These are phyloP conservation scores for Rhagoletis pomonella DNA, from an alignment of 1,140 invertebrate species.

Conservation along the genomic window DNA sequence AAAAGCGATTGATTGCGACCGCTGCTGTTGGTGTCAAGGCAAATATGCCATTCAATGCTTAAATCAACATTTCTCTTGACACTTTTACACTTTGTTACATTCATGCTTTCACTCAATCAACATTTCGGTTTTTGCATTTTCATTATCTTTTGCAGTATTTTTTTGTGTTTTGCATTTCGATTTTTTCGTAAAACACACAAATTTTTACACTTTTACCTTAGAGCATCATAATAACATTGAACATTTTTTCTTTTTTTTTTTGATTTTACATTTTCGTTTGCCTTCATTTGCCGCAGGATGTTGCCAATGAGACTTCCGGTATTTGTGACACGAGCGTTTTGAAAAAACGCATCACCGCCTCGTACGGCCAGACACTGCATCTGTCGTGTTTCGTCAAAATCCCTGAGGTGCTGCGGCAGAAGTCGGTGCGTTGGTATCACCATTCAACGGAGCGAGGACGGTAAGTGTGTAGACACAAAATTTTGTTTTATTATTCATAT, in stretches of 20 bases:
- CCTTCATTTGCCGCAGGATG: constrained; percentile 78
- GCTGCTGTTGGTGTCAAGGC: constrained; percentile 33
- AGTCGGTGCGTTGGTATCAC: constrained; percentile 82
- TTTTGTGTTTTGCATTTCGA: background rate
- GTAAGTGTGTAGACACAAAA: constrained; percentile 63
- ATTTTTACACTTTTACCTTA: background rate
- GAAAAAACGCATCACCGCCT: constrained; percentile 81
- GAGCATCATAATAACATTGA: constrained; percentile 34
- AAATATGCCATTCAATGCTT: constrained; percentile 46
- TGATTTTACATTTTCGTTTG: constrained; percentile 53
- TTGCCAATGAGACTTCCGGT: constrained; percentile 82
- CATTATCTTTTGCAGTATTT: background rate
- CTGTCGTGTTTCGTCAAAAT: constrained; percentile 83
- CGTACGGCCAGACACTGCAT: constrained; percentile 86
- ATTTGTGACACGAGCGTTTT: constrained; percentile 83
- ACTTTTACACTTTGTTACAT: constrained; percentile 43
- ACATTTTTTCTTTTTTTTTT: constrained; percentile 30
- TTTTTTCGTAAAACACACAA: background rate
- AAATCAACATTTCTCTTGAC: constrained; percentile 45
- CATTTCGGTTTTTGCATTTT: constrained; percentile 48
- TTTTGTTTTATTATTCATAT: no score
- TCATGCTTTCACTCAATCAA: constrained; percentile 9
- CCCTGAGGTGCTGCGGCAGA: constrained; percentile 80
- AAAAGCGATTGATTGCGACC: background rate
- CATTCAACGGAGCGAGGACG: constrained; percentile 82